Conservation (phyloP, 1,140 invertebrate genomes). For the Carposina sasakii region DNA sequence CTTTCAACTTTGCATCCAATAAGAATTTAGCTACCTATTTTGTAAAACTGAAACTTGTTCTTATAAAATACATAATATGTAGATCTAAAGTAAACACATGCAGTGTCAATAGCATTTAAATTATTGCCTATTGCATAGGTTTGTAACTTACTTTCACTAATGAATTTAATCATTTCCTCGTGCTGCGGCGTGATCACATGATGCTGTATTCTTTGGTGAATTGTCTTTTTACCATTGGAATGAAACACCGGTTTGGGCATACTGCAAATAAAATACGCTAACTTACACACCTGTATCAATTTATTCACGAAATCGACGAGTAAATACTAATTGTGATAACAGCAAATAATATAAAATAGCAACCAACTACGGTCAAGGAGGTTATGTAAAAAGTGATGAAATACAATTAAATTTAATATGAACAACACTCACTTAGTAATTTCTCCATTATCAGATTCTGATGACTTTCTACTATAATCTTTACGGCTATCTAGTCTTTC, state of each 20-base stretch:
- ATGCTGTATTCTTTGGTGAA: conserved; percentile 75
- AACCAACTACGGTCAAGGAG: conserved; percentile 34
- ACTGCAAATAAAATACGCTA: conserved; percentile 57
- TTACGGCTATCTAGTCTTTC: conserved; percentile 79
- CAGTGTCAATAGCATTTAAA: not conserved
- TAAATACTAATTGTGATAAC: not conserved
- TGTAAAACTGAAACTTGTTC: not conserved
- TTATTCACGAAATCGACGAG: too few species aligned
- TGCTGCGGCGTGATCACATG: conserved; percentile 81
- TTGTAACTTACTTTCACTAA: conserved; percentile 78
- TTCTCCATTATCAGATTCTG: conserved; percentile 74
- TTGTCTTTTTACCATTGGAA: conserved; percentile 79
- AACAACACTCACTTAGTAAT: conserved; percentile 71
- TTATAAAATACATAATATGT: not conserved
- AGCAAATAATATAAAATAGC: conserved; percentile 2
- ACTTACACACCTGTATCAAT: not conserved
- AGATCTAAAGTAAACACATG: not conserved
- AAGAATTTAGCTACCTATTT: not conserved
- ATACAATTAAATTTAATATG: too few species aligned
- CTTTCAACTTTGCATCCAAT: not conserved
- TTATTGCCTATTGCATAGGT: too few species aligned
- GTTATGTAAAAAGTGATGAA: conserved; percentile 67
- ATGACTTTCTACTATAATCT: conserved; percentile 75
- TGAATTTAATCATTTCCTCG: conserved; percentile 82
- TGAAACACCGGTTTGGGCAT: conserved; percentile 82